A percentile compares a stretch with the other conserved stretches of the same genome.
Conservation (phyloP, 2,113 vertebrate species). For the Clinocottus analis region DNA sequence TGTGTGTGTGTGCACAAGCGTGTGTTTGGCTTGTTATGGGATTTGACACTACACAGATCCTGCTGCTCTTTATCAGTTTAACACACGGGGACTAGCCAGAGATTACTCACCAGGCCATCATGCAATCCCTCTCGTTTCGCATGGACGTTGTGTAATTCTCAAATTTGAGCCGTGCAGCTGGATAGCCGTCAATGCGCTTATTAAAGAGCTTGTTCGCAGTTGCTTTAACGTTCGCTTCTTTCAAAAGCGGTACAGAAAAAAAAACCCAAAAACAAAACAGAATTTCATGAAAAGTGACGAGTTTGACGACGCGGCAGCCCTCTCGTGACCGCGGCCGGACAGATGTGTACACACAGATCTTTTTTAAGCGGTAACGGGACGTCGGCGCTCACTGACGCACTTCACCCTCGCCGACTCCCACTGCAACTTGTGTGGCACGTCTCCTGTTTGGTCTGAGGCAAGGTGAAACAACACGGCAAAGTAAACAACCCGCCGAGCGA, state of each 20-base stretch:
- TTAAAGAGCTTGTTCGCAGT: conserved; percentile 15
- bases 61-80: conserved; percentile 74
- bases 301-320: not conserved
- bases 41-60: conserved; percentile 70
- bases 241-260: conserved; percentile 1
- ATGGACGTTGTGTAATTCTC: conserved; percentile 48
- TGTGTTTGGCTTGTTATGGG: conserved; percentile 46
- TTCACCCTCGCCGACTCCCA: conserved; percentile 41
- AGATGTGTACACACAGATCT: conserved; percentile 50
- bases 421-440: conserved; percentile 68
- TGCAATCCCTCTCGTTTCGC: conserved; percentile 35
- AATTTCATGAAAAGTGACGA: conserved; percentile 12
- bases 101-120: conserved; percentile 75
- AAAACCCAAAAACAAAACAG: too few relatives aligned
- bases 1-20: too few relatives aligned
- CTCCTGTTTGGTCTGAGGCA: conserved; percentile 61
- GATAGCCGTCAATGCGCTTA: conserved; percentile 36
- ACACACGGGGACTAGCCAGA: conserved; percentile 56
- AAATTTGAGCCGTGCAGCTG: conserved; percentile 35
- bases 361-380: conserved; percentile 53
- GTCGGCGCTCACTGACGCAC: conserved; percentile 45
- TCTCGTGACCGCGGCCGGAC: conserved; percentile 40
- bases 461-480: conserved; percentile 68
- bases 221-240: conserved; percentile 23
- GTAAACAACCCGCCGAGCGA: conserved; percentile 47